Conservation (phyloP, 2,113 vertebrate genomes). For the Zingel zingel region DNA sequence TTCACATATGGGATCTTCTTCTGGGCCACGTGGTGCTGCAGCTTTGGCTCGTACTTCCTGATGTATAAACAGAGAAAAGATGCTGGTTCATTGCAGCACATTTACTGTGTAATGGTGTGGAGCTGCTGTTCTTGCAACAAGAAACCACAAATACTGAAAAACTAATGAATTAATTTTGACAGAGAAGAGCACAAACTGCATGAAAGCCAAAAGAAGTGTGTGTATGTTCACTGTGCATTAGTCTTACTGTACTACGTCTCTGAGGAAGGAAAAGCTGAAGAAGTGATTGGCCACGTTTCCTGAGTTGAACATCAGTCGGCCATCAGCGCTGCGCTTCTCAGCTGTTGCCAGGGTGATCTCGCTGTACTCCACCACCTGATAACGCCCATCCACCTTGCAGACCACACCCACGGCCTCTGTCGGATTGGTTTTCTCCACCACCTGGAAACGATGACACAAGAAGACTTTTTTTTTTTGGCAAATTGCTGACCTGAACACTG, state of each 20-base stretch:
- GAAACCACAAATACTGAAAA: background rate
- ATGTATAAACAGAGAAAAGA: conserved; percentile 12
- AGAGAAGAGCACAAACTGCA: background rate
- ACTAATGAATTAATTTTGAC: background rate
- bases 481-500: background rate
- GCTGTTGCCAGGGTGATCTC: conserved; percentile 95
- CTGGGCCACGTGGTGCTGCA: conserved; percentile 96
- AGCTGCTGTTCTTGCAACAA: background rate
- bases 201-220: background rate
- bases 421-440: conserved; percentile 97
- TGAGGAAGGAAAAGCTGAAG: conserved; percentile 92
- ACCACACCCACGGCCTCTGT: conserved; percentile 97
- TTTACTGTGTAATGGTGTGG: background rate
- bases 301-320: conserved; percentile 92
- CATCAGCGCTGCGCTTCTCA: conserved; percentile 88
- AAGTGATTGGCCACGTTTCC: conserved; percentile 97
- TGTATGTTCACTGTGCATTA: background rate
- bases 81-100: background rate
- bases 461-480: background rate
- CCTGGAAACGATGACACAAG: conserved; percentile 79
- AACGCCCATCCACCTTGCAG: conserved; percentile 91
- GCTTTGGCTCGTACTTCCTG: conserved; percentile 90
- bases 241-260: conserved; percentile 91
- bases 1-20: conserved; percentile 96
- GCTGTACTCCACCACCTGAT: conserved; percentile 98